Percentiles rank a stretch among this genome's conserved stretches.
phyloP scores from a whole-genome alignment of 2,888 invertebrate species.

The Chrysina gloriosa region DNA sequence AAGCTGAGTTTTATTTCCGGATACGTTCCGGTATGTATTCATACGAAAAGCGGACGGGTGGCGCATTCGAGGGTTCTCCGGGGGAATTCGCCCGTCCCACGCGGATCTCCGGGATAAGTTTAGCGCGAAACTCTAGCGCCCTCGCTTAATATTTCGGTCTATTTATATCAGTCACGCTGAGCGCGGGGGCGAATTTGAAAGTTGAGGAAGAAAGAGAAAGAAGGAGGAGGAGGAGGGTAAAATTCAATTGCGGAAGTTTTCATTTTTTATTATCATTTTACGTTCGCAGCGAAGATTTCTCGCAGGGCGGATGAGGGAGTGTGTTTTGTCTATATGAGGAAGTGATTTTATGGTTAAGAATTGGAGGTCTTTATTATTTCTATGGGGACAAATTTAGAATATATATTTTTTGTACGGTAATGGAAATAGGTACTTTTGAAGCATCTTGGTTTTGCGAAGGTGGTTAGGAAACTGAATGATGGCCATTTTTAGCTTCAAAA shows the following conservation, averaged over 20 bases:
- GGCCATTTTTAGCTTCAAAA: too few species aligned
- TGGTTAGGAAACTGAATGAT: too few species aligned
- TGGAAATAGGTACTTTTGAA: too few species aligned
- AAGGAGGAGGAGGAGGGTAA: background rate
- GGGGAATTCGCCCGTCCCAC: conserved; percentile 7
- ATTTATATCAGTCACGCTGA: conserved; percentile 36
- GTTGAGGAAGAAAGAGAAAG: background rate
- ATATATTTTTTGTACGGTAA: too few species aligned
- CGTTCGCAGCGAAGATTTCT: conserved; percentile 15
- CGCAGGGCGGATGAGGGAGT: background rate
- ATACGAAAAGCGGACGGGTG: conserved; percentile 4
- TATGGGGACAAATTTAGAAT: too few species aligned
- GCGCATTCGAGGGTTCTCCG: background rate
- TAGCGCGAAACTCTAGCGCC: background rate
- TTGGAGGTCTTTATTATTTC: too few species aligned
- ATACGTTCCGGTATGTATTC: conserved; percentile 37
- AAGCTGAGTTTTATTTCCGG: conserved; percentile 52
- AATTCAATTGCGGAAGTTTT: conserved; percentile 39
- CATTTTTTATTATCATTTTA: conserved; percentile 33
- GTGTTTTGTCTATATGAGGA: too few species aligned
- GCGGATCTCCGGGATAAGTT: background rate
- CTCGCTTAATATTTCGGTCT: conserved; percentile 34
- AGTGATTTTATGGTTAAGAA: too few species aligned
- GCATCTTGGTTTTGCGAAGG: too few species aligned
- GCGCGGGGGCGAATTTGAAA: background rate